Evolutionary conservation across 2,113 vertebrate species (phyloP).

Genomic region (Indicator maculatus): DNA sequence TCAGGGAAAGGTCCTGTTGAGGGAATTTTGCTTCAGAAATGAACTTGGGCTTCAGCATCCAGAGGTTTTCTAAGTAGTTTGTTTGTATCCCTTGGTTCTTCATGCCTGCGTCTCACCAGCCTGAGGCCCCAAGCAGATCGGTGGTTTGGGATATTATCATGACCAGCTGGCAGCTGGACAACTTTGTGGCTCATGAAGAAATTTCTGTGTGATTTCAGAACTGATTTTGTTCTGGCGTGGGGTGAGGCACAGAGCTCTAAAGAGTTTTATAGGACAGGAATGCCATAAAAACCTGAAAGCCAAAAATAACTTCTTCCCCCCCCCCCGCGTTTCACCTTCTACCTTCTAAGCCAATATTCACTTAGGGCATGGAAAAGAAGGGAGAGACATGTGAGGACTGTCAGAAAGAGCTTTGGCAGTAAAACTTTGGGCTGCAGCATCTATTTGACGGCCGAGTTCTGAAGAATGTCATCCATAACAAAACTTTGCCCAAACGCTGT

Average conservation of each 20-base stretch:
- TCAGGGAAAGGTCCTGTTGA: accelerated
- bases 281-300: background rate
- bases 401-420: background rate
- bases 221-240: background rate
- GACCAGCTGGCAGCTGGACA: background rate
- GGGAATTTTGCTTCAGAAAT: background rate
- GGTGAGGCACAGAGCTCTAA: background rate
- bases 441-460: background rate
- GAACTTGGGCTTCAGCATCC: background rate
- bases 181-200: background rate
- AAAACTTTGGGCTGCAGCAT: background rate
- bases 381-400: background rate
- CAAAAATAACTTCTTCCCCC: background rate
- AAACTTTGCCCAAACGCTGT: background rate
- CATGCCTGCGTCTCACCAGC: background rate
- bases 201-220: background rate
- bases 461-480: background rate
- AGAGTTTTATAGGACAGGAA: conserved; percentile 18
- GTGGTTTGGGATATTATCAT: background rate
- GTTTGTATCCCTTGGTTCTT: background rate
- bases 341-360: background rate
- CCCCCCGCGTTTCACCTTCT: background rate
- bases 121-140: accelerated
- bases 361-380: background rate
- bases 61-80: background rate